Conservation (phyloP, 1,140 invertebrate genomes). For the Archivesica marissinica region DNA sequence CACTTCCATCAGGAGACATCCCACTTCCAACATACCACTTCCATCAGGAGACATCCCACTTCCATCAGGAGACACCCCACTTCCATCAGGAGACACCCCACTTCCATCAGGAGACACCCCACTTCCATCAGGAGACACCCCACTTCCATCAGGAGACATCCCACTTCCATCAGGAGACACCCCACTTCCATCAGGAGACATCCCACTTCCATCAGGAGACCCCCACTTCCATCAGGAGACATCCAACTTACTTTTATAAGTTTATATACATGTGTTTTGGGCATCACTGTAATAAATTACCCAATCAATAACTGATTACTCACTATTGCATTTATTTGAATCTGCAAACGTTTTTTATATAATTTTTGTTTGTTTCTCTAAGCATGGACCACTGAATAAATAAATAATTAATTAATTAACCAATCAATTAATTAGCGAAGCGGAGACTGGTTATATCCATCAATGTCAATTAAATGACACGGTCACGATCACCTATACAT, state of each 20-base stretch:
- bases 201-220: background rate
- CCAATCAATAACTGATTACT: background rate
- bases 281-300: background rate
- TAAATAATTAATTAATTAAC: conserved; percentile 28
- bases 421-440: background rate
- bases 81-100: background rate
- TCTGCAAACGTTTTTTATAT: background rate
- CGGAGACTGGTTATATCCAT: background rate
- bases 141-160: background rate
- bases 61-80: background rate
- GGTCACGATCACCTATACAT: background rate
- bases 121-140: background rate
- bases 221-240: too few species aligned
- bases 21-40: too few species aligned
- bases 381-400: background rate
- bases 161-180: too few species aligned
- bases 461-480: background rate
- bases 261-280: too few species aligned
- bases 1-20: background rate
- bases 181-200: too few species aligned
- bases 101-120: too few species aligned
- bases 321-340: background rate
- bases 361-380: background rate
- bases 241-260: too few species aligned
- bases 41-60: too few species aligned